Evolutionary conservation across 2,797 vertebrate species (phyloP).

Genomic region (Anisognathus igniventris): DNA sequence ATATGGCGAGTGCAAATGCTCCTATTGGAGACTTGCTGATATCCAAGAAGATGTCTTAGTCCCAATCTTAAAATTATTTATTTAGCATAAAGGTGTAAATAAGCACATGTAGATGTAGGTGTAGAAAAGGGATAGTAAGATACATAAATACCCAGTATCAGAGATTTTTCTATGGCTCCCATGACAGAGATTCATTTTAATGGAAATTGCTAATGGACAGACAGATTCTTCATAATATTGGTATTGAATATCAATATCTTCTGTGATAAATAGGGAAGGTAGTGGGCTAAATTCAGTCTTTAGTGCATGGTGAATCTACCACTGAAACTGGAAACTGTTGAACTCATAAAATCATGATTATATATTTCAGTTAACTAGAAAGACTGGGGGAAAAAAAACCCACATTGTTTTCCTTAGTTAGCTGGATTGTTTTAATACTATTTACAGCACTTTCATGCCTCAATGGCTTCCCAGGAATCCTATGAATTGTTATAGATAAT

Average conservation of each 20-base stretch:
- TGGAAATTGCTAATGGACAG: neutral
- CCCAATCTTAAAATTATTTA: neutral
- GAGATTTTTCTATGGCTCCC: neutral
- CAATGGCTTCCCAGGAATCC: neutral
- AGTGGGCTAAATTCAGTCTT: neutral
- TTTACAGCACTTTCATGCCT: neutral
- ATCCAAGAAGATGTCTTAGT: neutral
- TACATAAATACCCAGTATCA: neutral
- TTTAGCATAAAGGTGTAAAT: neutral
- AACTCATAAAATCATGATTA: neutral
- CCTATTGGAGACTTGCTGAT: neutral
- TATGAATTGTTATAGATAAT: neutral
- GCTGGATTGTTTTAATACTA: neutral
- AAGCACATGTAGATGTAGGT: neutral
- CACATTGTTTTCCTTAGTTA: neutral
- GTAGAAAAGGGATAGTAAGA: neutral
- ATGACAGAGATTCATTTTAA: neutral
- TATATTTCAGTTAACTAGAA: neutral
- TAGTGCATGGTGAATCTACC: neutral
- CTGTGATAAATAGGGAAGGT: neutral
- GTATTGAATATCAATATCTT: neutral
- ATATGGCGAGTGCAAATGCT: slow-evolving; percentile 52
- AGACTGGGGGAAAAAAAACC: fast-evolving
- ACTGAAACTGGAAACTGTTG: neutral
- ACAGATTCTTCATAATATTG: neutral